These are phyloP conservation scores for Pseudorasbora parva DNA, from an alignment of 2,113 vertebrate species.

Conservation along the genomic window DNA sequence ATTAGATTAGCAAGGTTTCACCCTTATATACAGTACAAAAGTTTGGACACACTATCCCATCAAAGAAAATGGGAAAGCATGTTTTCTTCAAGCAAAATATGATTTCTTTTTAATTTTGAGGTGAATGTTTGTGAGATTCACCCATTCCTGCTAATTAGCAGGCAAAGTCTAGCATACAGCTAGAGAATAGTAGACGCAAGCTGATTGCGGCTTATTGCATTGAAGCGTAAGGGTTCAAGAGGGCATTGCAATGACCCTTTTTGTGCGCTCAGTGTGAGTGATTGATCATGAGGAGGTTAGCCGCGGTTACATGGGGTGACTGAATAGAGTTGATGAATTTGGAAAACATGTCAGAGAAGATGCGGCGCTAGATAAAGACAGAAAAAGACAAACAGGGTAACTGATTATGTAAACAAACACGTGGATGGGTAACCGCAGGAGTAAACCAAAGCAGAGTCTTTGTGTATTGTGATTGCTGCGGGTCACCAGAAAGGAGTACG, in stretches of 20 bases:
- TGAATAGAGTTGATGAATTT: constrained; percentile 65
- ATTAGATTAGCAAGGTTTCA: neutral
- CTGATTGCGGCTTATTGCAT: neutral
- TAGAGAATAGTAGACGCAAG: neutral
- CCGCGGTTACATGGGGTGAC: constrained; percentile 61
- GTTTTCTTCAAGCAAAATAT: neutral
- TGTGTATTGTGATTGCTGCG: neutral
- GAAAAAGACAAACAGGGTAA: constrained; percentile 54
- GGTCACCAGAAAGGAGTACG: neutral
- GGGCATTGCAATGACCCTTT: constrained; percentile 6
- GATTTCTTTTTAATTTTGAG: neutral
- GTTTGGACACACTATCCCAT: too few relatives aligned
- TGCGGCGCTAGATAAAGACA: constrained; percentile 59
- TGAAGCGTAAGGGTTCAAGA: constrained; percentile 9
- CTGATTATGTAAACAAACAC: constrained; percentile 70
- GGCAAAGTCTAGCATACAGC: neutral
- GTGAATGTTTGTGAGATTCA: neutral
- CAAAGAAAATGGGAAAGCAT: too few relatives aligned
- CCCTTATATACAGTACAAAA: too few relatives aligned
- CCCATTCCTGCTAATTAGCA: neutral
- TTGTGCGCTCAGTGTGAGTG: constrained; percentile 12
- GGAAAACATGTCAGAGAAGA: constrained; percentile 63
- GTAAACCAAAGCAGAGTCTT: constrained; percentile 27
- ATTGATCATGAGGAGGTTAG: constrained; percentile 53
- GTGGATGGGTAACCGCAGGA: constrained; percentile 57